Evolutionary conservation across 1,140 invertebrate genomes (phyloP).

Genomic region (Augochlora pura): DNA sequence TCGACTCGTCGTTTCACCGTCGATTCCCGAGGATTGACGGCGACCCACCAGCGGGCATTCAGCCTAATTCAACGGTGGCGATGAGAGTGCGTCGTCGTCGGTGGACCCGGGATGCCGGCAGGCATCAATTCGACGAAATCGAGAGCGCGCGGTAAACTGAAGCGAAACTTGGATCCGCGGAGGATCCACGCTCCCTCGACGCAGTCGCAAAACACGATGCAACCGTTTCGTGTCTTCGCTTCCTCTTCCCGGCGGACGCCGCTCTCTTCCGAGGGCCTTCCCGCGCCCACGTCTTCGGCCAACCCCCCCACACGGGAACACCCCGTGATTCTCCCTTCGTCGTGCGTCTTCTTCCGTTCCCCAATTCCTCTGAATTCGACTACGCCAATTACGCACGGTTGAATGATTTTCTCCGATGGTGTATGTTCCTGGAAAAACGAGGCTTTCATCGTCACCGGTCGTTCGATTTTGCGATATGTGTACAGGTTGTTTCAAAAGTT

Average conservation of each 20-base stretch:
- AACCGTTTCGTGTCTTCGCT: constrained; percentile 27
- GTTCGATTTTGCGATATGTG: too few species aligned
- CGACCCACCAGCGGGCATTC: too few species aligned
- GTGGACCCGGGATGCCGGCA: constrained; percentile 3
- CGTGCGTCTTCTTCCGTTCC: too few species aligned
- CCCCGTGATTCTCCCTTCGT: too few species aligned
- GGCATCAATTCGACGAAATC: constrained; percentile 65
- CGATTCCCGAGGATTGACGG: background rate
- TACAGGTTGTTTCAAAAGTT: too few species aligned
- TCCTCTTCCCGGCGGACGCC: constrained; percentile 9
- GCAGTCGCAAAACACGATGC: constrained; percentile 67
- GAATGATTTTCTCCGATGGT: too few species aligned
- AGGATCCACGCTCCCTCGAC: constrained; percentile 60
- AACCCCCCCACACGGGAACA: too few species aligned
- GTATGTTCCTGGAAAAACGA: too few species aligned
- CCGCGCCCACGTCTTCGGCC: background rate
- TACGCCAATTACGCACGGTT: too few species aligned
- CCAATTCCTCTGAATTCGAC: too few species aligned
- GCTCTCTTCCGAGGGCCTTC: background rate
- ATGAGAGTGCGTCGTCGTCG: background rate
- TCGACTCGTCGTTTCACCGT: background rate
- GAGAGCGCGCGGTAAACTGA: constrained; percentile 74
- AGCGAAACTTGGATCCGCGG: constrained; percentile 57
- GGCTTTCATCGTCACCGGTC: too few species aligned
- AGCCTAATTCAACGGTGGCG: too few species aligned